phyloP scores from a whole-genome alignment of 2,888 invertebrate genomes.

The Epirrita christyi region DNA sequence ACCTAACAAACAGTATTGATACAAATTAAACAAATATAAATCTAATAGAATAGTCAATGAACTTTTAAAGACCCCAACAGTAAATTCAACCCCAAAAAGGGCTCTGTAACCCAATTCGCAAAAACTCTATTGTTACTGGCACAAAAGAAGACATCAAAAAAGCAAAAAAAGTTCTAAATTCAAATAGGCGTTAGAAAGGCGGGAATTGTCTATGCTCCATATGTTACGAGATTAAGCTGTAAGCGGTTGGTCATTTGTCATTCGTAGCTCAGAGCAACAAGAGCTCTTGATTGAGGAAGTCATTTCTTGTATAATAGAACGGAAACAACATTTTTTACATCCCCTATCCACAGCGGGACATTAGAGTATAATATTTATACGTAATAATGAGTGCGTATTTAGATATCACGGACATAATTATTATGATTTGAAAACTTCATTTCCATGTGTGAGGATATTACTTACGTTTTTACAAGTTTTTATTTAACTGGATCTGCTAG shows the following conservation, averaged over 20 bases:
- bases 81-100: slow-evolving; percentile 62
- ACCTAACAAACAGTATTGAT: slow-evolving; percentile 58
- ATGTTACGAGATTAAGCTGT: slow-evolving; percentile 80
- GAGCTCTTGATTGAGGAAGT: slow-evolving; percentile 81
- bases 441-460: slow-evolving; percentile 12
- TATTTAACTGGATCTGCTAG: too few species aligned
- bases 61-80: slow-evolving; percentile 66
- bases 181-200: slow-evolving; percentile 58
- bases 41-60: slow-evolving; percentile 69
- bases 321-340: slow-evolving; percentile 79
- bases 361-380: slow-evolving; percentile 61
- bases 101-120: slow-evolving; percentile 72
- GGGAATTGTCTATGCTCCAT: slow-evolving; percentile 75
- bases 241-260: slow-evolving; percentile 79
- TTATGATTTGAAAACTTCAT: slow-evolving; percentile 31
- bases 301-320: slow-evolving; percentile 76
- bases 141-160: slow-evolving; percentile 81
- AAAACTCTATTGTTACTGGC: slow-evolving; percentile 74
- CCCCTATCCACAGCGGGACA: slow-evolving; percentile 63
- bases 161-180: slow-evolving; percentile 68
- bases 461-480: neutral
- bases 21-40: slow-evolving; percentile 73
- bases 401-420: slow-evolving; percentile 33
- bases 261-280: slow-evolving; percentile 53
- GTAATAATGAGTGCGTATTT: slow-evolving; percentile 52